Conservation (phyloP, 2,113 vertebrate genomes). For the Todiramphus chloris region DNA sequence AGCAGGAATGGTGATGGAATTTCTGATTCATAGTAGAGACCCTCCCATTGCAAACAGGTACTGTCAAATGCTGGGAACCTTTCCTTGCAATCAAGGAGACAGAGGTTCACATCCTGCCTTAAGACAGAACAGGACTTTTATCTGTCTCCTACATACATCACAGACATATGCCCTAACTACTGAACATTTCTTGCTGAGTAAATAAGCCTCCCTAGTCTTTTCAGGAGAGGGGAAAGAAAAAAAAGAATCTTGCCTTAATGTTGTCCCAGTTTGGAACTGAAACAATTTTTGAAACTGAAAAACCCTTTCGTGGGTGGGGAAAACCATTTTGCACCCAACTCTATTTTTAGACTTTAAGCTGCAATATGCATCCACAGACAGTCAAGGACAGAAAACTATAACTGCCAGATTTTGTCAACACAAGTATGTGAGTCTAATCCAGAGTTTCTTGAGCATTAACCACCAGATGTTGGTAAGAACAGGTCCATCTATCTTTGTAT, state of each 20-base stretch:
- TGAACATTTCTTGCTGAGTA: background rate
- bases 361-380: background rate
- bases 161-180: background rate
- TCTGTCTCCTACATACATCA: background rate
- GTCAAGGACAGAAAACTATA: background rate
- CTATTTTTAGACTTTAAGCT: background rate
- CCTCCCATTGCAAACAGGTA: background rate
- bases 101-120: background rate
- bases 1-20: background rate
- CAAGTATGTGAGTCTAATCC: background rate
- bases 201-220: background rate
- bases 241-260: background rate
- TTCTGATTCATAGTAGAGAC: conserved; percentile 19
- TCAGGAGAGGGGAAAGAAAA: background rate
- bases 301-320: background rate
- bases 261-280: background rate
- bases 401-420: background rate
- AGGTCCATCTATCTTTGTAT: background rate
- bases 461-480: background rate
- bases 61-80: background rate
- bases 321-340: background rate
- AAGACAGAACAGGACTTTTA: background rate
- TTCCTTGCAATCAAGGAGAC: background rate
- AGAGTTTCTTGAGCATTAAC: background rate
- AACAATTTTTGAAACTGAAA: conserved; percentile 41